These are phyloP conservation scores for Drosophila santomea DNA, from an alignment of 1,140 invertebrate species.

Conservation along the genomic window DNA sequence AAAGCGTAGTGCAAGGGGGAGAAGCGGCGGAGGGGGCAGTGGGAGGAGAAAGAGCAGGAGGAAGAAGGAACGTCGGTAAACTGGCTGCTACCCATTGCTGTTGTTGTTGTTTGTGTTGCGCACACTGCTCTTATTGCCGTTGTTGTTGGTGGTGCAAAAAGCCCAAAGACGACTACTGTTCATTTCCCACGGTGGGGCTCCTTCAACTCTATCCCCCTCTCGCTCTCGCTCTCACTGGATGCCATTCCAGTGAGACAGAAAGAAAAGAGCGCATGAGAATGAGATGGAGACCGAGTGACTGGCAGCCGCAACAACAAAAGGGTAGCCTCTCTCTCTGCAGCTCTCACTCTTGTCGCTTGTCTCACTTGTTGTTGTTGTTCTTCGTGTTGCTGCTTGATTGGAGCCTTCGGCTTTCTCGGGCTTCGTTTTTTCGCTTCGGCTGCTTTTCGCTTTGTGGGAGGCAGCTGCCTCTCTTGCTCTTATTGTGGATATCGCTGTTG, in stretches of 20 bases:
- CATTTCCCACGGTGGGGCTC: constrained; percentile 84
- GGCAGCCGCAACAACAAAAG: constrained; percentile 29
- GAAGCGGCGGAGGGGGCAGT: not conserved
- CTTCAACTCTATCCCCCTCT: constrained; percentile 20
- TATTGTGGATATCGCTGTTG: constrained; percentile 17
- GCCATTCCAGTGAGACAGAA: constrained; percentile 36
- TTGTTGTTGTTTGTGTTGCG: constrained; percentile 44
- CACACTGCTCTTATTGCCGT: constrained; percentile 39
- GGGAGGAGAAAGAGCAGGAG: constrained; percentile 24
- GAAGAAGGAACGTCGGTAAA: constrained; percentile 57
- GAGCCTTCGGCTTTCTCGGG: constrained; percentile 30
- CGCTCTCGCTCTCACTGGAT: constrained; percentile 38
- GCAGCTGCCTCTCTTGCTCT: constrained; percentile 17
- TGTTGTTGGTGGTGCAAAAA: constrained; percentile 58
- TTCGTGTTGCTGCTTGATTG: constrained; percentile 21
- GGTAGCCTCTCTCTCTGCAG: constrained; percentile 28
- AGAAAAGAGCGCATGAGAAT: constrained; percentile 7
- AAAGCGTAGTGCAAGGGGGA: not conserved
- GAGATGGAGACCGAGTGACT: constrained; percentile 47
- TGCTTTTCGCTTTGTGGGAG: constrained; percentile 17
- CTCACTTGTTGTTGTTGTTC: not conserved
- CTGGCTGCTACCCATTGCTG: constrained; percentile 59
- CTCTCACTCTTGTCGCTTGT: constrained; percentile 10
- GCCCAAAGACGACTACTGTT: constrained; percentile 78
- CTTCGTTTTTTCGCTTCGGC: constrained; percentile 18